Percentiles rank a stretch among this genome's conserved stretches.
Conservation (phyloP, 1,140 invertebrate genomes). For the Leptinotarsa texana region DNA sequence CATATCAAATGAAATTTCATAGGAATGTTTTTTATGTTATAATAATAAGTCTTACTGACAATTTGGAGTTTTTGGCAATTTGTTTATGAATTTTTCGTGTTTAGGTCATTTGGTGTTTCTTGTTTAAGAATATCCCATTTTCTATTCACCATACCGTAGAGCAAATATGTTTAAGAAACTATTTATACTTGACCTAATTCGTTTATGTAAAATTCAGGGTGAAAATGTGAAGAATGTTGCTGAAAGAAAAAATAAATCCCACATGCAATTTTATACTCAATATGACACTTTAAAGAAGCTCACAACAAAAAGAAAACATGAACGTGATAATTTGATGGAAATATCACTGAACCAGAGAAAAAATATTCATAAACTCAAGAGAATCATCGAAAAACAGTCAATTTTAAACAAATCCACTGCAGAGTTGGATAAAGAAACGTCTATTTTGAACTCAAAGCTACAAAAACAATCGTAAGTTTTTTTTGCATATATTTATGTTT, state of each 20-base stretch:
- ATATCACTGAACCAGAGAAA: not conserved
- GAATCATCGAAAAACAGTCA: not conserved
- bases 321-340: slow-evolving; percentile 7
- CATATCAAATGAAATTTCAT: no score
- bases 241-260: not conserved
- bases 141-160: no score
- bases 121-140: no score
- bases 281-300: slow-evolving; percentile 5
- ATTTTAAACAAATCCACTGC: not conserved
- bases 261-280: not conserved
- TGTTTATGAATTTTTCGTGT: no score
- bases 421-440: not conserved
- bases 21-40: no score
- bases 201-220: not conserved
- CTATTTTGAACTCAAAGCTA: not conserved
- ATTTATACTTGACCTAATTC: no score
- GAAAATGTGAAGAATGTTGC: slow-evolving; percentile 7
- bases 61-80: no score
- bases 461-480: slow-evolving; percentile 18
- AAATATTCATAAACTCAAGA: slow-evolving; percentile 12
- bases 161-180: no score
- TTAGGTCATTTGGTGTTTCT: no score
- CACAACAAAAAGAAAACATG: not conserved
- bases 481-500: not conserved
- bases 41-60: no score